Evolutionary conservation across 2,113 vertebrate genomes (phyloP).

Genomic region (Xerus inauris): DNA sequence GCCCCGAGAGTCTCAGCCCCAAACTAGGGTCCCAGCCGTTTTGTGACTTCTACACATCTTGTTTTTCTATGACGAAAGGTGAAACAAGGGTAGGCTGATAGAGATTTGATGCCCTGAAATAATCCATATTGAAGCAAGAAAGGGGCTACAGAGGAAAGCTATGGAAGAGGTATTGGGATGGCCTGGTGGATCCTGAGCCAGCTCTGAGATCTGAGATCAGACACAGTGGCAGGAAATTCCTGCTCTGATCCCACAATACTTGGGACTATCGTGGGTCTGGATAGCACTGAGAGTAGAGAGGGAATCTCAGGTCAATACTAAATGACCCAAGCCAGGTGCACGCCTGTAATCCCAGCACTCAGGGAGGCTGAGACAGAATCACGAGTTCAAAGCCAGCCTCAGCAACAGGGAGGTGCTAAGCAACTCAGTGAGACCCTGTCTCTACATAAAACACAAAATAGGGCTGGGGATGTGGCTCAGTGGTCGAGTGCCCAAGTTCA

Average conservation of each 20-base stretch:
- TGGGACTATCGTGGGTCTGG: not conserved
- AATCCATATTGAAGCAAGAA: not conserved
- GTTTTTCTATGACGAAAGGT: not conserved
- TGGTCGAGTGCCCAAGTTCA: too few relatives aligned
- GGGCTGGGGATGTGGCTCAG: too few relatives aligned
- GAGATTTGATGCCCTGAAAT: not conserved
- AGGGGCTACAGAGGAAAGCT: too few relatives aligned
- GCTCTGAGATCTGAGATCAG: not conserved
- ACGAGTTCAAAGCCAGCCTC: too few relatives aligned
- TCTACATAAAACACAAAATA: too few relatives aligned
- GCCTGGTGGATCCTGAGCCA: not conserved
- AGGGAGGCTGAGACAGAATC: too few relatives aligned
- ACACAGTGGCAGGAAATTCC: rapidly evolving
- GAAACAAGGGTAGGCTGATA: not conserved
- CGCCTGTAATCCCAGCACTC: too few relatives aligned
- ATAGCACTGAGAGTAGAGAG: not conserved
- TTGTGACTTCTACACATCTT: not conserved
- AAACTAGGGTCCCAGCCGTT: not conserved
- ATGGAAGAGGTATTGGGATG: rapidly evolving
- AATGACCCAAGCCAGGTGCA: too few relatives aligned
- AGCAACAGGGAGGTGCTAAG: too few relatives aligned
- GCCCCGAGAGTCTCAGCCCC: not conserved
- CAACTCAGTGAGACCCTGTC: too few relatives aligned
- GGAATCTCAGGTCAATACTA: not conserved
- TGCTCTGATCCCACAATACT: not conserved